Evolutionary conservation across 2,113 vertebrate genomes (phyloP), one percentile per base, ranked within the genome.

Genomic region (Ellobius talpinus): DNA sequence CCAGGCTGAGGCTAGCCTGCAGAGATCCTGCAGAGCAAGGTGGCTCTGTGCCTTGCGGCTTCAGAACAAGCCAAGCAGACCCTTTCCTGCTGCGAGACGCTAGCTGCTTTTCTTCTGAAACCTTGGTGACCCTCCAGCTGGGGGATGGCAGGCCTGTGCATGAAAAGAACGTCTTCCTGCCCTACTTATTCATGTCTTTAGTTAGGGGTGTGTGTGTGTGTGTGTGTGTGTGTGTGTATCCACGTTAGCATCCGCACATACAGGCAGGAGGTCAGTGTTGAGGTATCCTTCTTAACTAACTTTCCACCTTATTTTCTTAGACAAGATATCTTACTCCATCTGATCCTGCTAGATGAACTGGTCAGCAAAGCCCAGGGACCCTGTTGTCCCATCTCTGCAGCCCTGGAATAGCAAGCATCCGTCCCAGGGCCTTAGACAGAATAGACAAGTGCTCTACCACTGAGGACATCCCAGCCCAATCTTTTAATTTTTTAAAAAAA

Each of bases 1-100:
- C 45, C 95, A 74, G 94, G 63, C 90, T 39, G 77, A 88, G 55
- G 76, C 88, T 23, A 2, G 81, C 76, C 93, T 95, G 85, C 94
- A 76, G 78, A 96, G 90, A 76, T 76, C 85, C 89, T 36, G 68
- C 92, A 68, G 92, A 33, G 73, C 33, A 42, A 89, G 96, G 95
- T 5, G 77, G 42, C 92, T 96, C 90, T 68, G 81, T 73, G 96
- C 92, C 93, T 88, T 2, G 4, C 2, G 94, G 55, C 96, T 70
- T 90, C 72, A 17, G 72, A 82, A 31, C 92, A 95, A 87, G 78
- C 47, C 86, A 78, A 96, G 96, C 81, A 77, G 68, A 81, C 16
- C 45, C 58, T 74, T 52, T 70, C 55, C 91, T 4, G 68, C 88
- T 89, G 90, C 61, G 52, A 81, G 73, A 94, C 19, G 70, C 55